Evolutionary conservation across 2,797 vertebrate species (phyloP), one percentile per base, ranked within the genome.

Genomic region (Neosilurus hyrtlii): DNA sequence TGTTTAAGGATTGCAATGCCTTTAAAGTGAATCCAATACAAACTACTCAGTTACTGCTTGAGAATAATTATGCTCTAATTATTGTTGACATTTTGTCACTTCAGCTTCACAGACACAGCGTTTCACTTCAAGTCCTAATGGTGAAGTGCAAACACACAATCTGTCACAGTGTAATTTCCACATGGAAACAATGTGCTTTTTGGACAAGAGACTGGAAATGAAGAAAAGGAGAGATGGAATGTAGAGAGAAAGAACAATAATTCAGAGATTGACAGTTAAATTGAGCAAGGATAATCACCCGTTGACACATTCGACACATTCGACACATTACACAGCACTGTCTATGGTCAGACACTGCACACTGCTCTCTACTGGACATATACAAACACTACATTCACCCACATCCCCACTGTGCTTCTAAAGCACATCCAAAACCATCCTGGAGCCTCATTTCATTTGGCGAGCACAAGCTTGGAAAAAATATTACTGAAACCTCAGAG

Each of bases 271-370:
- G 79, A 5, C 43, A 82, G 37, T 66, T 78, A 30, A 77, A 12
- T n/a, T 79, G 70, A 74, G 73, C 54, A 67, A 43, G 71, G 59
- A 76, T 77, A 65, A 80, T 79, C 80, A 86, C 86, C 72, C 83
- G 84, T 85, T 68, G 81, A 86, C 85, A 79, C 30, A 9, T 63
- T 56, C 20, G 15, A 43, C 12, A 51, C 61, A 65, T 65, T 66
- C 10, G 9, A 43, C 12, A 51, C 61, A 65, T 65, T 66, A 66
- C 10, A 9, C 24, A n/a, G 73, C 37, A 7, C 26, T 72, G 35
- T 80, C 24, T 18, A 9, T 35, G 22, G 12, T 26, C 51, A 14
- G 73, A 59, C 54, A 54, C 70, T 54, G 70, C 49, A 75, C 54
- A 59, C 54, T 75, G 54, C 73, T 57, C 73, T 59, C 73, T 75